phyloP scores from a whole-genome alignment of 2,113 vertebrate species.

The Prunella fulvescens region DNA sequence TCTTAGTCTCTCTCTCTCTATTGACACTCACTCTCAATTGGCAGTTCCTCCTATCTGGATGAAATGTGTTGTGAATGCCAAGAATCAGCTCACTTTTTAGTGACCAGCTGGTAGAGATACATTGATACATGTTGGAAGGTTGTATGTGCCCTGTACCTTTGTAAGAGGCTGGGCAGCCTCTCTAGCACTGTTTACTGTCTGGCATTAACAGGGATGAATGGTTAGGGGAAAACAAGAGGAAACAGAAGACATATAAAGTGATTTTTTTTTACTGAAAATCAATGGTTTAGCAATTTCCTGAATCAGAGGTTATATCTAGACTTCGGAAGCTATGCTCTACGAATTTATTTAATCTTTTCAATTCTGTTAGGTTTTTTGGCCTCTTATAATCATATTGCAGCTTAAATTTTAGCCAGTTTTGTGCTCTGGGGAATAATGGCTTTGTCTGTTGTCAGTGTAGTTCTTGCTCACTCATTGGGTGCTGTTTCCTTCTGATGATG shows the following conservation, averaged over 20 bases:
- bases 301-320: neutral
- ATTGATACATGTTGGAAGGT: neutral
- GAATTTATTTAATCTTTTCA: neutral
- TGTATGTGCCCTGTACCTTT: neutral
- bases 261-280: neutral
- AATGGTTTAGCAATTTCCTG: constrained; percentile 12
- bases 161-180: neutral
- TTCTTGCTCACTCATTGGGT: neutral
- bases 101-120: neutral
- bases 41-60: neutral
- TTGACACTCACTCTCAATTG: neutral
- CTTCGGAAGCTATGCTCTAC: neutral
- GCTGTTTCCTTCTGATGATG: neutral
- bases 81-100: neutral
- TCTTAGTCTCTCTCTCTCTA: neutral
- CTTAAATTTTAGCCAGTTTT: neutral
- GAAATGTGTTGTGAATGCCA: neutral
- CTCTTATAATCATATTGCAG: neutral
- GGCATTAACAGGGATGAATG: neutral
- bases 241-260: neutral
- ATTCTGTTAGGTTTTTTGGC: neutral
- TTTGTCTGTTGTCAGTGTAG: neutral
- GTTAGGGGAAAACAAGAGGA: neutral
- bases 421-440: neutral
- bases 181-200: neutral